Conservation (phyloP, 2,888 invertebrate species). For the Cantharis rustica region DNA sequence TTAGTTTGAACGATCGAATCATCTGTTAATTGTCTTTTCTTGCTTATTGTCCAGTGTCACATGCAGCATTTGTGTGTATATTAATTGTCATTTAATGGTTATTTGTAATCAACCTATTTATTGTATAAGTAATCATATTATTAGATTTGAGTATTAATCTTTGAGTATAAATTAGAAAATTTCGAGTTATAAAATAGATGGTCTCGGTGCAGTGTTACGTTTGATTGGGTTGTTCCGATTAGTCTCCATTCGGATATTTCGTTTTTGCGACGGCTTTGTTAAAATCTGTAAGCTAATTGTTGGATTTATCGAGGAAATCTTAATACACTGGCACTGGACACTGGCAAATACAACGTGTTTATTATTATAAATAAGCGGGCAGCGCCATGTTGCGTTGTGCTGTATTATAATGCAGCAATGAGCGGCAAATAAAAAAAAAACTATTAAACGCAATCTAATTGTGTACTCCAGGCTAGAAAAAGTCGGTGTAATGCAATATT, state of each 20-base stretch:
- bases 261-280: conserved; percentile 50
- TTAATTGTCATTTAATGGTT: conserved; percentile 56
- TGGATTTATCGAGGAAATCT: conserved; percentile 39
- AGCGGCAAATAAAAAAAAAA: conserved; percentile 31
- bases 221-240: conserved; percentile 41
- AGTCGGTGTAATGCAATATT: conserved; percentile 64
- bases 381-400: conserved; percentile 28
- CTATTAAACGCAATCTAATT: conserved; percentile 53
- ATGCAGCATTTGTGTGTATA: conserved; percentile 55
- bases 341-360: conserved; percentile 51
- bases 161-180: conserved; percentile 51
- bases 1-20: conserved; percentile 45
- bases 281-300: conserved; percentile 52
- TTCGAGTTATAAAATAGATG: conserved; percentile 42
- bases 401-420: conserved; percentile 30
- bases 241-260: conserved; percentile 48
- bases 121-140: conserved; percentile 50
- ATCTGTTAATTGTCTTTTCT: conserved; percentile 48
- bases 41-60: conserved; percentile 59
- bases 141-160: conserved; percentile 48
- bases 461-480: conserved; percentile 56
- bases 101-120: conserved; percentile 55
- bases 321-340: conserved; percentile 55
- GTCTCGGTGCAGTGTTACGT: conserved; percentile 43
- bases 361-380: conserved; percentile 31